Percentiles rank a stretch among this genome's conserved stretches.
Conservation (phyloP, 2,797 vertebrate species). For the Myotis findleyi region DNA sequence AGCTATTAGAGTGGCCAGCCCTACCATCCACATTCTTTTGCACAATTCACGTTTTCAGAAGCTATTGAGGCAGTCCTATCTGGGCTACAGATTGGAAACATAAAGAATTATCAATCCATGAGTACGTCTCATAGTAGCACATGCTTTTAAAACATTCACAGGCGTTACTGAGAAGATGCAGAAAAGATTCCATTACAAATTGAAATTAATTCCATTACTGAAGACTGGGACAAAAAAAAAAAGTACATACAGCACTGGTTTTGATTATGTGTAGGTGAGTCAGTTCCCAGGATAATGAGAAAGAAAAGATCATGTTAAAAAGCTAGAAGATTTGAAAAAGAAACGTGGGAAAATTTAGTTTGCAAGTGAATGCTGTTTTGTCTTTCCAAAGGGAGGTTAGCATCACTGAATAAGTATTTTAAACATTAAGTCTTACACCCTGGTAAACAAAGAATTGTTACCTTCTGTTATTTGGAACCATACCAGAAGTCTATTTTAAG, state of each 20-base stretch:
- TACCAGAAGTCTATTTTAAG: neutral
- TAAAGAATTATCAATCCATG: neutral
- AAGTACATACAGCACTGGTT: neutral
- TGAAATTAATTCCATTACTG: conserved; percentile 24
- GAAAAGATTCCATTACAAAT: neutral
- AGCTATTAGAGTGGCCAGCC: neutral
- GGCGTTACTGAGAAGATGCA: neutral
- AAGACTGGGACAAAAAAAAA: neutral
- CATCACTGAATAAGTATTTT: conserved; percentile 80
- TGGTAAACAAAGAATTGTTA: conserved; percentile 57
- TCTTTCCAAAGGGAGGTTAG: conserved; percentile 47
- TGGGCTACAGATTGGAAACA: neutral
- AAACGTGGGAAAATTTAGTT: neutral
- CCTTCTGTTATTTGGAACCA: neutral
- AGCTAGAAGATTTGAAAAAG: neutral
- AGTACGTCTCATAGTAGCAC: neutral
- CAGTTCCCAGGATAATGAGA: neutral
- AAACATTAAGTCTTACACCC: conserved; percentile 46
- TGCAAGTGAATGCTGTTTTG: neutral
- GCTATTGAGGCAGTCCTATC: neutral
- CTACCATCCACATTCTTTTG: neutral
- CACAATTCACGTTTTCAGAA: conserved; percentile 30
- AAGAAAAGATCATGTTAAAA: neutral
- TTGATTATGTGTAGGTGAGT: neutral
- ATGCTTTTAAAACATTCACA: neutral